Base-by-base conservation (phyloP, 2,888 invertebrate genomes). In the Perizoma affinitatum region DNA sequence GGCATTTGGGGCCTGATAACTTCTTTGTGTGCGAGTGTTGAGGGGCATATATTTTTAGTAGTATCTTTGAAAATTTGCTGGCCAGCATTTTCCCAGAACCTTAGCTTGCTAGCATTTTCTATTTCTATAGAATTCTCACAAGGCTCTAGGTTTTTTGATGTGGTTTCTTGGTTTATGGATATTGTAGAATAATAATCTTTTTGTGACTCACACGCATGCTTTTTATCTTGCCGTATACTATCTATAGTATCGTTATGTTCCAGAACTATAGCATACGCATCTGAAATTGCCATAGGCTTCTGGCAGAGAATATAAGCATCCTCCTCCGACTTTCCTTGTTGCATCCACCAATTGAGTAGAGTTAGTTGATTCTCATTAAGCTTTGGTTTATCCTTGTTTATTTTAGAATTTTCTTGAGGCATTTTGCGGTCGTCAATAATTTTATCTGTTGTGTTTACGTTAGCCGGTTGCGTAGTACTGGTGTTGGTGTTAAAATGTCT, bases 281-380 rank as follows among this genome's bases (percentile, higher is more conserved):
- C 58, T 22, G 48, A 40, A 54, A 53, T 44, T 7, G 53, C n/a
- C 41, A 49, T 54, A 5, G 38, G 10, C 6, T n/a, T 43, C 34
- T 45, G 38, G 44, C 49, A 41, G 34, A 54, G 48, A 34, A 44
- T 11, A 9, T 10, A 41, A 8, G 54, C 59, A 45, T 59, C 59
- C 41, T 49, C 49, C 41, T 59, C 44, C 1, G 58, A 35, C 35
- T 59, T 59, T 22, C 54, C 54, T n/a, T 59, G 53, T 7, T 48
- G 10, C 10, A 49, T 48, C 58, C 53, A 59, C 49, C 48, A 49
- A 9, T 44, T 40, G 40, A 40, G 40, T 5, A 42, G 45, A 5
- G 22, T 22, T 33, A 7, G 11, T 48, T 44, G 34, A 4, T 45
- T 48, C 7, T 9, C 40, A 36, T 9, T 35, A 34, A 33, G 22